These are phyloP conservation scores for Danionella cerebrum DNA, from an alignment of 2,113 vertebrate genomes.

Conservation along the genomic window DNA sequence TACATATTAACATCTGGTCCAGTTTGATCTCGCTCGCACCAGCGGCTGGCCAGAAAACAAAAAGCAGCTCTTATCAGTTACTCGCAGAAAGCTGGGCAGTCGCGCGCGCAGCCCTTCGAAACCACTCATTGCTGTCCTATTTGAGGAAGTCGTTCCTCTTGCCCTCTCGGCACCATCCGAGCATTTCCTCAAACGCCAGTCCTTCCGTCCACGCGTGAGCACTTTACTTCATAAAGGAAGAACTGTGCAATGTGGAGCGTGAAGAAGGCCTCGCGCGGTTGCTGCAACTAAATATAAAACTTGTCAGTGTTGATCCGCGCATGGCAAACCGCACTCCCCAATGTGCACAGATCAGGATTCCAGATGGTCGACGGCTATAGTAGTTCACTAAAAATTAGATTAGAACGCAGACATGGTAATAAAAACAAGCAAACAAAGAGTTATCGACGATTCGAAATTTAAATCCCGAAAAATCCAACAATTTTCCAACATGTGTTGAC, in stretches of 20 bases:
- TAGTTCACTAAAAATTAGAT: background rate
- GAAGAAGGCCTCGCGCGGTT: background rate
- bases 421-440: no score
- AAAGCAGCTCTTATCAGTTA: background rate
- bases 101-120: no score
- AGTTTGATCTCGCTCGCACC: slow-evolving; percentile 52
- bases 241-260: background rate
- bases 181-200: slow-evolving; percentile 1
- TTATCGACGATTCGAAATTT: no score
- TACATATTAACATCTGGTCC: slow-evolving; percentile 39
- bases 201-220: background rate
- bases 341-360: background rate
- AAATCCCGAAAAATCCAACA: no score
- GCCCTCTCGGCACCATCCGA: background rate
- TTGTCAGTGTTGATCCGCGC: background rate
- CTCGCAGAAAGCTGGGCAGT: background rate
- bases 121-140: no score
- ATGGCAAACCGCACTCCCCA: background rate
- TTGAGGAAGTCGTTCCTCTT: slow-evolving; percentile 10
- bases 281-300: slow-evolving; percentile 54
- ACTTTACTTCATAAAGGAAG: background rate
- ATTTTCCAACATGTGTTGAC: no score
- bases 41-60: background rate
- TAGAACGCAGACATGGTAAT: background rate
- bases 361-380: background rate